Base-by-base conservation (phyloP, 2,113 vertebrate species). In the Lepidiolamprologus cunningtoni region DNA sequence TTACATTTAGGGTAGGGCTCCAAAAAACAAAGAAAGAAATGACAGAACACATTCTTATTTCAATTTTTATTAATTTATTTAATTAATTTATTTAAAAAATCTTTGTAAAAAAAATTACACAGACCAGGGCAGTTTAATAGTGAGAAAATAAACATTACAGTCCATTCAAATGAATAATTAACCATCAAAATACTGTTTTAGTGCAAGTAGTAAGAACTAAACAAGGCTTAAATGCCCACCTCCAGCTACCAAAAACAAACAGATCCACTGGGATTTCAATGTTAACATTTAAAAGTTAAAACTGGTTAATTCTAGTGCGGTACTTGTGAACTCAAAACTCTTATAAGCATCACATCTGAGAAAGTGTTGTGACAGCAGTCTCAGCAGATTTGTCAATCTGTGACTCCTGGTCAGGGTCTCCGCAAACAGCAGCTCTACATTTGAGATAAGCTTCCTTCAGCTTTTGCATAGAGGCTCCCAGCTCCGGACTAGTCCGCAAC, bases 371-470 rank as follows among this genome's bases (percentile, higher is more conserved):
- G 19, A 78, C 76, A 33, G 47, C 10, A 40, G 45, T 4, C 3
- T 81, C 54, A 11, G 80, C 26, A 82, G 33, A 23, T 6, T 12
- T 2, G 10, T 61, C 63, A 28, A 1, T 28, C 11, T 87, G 28
- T 28, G 73, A 28, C 78, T 91, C 12, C 82, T 47, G 71, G 2
- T 95, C 93, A 47, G 92, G 91, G 26, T 94, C 95, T 87, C 96
- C 97, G 37, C 93, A 92, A 9, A 98, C 57, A 78, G 96, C 95
- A 66, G 94, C 92, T 91, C 94, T 97, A 95, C 97, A 98, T 21
- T 84, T 93, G 9, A 93, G 82, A 66, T 95, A 96, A 14, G 94
- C 96, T 0, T 96, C 94, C 42, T 97, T 91, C 89, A 98, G 91
- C 6, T 55, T 89, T 83, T 47, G 92, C 94, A 97, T 82, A 21